Base-by-base conservation (phyloP, 2,797 vertebrate species). In the Gymnoscopelus braueri region DNA sequence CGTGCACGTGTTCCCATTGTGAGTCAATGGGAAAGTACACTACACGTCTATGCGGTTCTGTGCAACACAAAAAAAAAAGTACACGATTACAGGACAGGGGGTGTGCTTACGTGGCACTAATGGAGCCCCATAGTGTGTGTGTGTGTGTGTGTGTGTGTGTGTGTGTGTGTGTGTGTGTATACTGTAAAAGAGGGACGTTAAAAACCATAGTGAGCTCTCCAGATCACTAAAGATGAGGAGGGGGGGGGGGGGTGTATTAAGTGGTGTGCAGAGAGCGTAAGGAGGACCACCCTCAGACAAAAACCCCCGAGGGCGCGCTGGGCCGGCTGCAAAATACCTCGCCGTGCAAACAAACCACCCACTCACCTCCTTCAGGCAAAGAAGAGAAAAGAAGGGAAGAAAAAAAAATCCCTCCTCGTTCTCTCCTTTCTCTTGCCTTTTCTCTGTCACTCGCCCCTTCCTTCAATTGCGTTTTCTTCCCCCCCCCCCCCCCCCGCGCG, bases 231-330 rank as follows among this genome's bases (percentile, higher is more conserved):
- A 80, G 69, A 65, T 2, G n/a, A 14, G 1, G 26, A 75, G 14
- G 23, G 59, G 68, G 58, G 60, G 26, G 74, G 14, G 23, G 57
- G 69, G 59, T 59, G 74, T 78, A 65, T 74, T 12, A 72, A 78
- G 69, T 69, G 78, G 75, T 57, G 48, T 13, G 15, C 55, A 65
- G 78, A 9, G 26, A 73, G 67, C 35, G 7, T 39, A 39, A 15
- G 19, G 19, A 63, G 77, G 89, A 88, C 90, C 89, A 91, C 89
- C 89, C 81, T 86, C 78, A 78, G 74, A 87, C 73, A 74, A 63
- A 65, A 63, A 84, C 78, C 10, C 13, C 67, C 7, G 35, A 39
- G 35, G 35, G 35, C 35, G 5, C 5, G 6, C 35, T 39, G 74
- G 75, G 73, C n/a, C 4, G 70, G 55, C 59, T 73, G 63, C 56